Evolutionary conservation across 2,888 invertebrate species (phyloP).

Genomic region (Cabera pusaria): DNA sequence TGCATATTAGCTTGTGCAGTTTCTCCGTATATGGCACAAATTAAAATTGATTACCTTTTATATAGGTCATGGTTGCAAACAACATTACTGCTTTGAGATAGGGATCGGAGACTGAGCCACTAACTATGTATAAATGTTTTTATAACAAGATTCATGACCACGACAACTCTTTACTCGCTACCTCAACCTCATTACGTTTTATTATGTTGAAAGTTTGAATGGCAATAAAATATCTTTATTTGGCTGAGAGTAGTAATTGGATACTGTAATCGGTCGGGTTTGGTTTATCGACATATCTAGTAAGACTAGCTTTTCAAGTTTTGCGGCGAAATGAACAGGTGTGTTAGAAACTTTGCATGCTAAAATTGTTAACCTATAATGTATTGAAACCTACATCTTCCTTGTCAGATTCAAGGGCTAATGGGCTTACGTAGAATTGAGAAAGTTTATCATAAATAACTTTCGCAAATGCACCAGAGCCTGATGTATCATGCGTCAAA

Average conservation of each 20-base stretch:
- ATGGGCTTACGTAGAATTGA: too few species aligned
- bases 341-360: conserved; percentile 8
- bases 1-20: conserved; percentile 56
- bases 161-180: conserved; percentile 24
- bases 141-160: conserved; percentile 33
- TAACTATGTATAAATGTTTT: conserved; percentile 30
- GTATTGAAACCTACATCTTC: too few species aligned
- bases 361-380: too few species aligned
- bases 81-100: conserved; percentile 51
- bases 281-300: conserved; percentile 4
- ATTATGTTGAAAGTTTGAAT: conserved; percentile 16
- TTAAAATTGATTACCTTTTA: conserved; percentile 61
- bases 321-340: conserved; percentile 12
- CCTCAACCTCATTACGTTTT: conserved; percentile 27
- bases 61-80: conserved; percentile 61
- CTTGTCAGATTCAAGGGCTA: too few species aligned
- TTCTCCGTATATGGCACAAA: conserved; percentile 58
- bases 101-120: conserved; percentile 51
- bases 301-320: conserved; percentile 14
- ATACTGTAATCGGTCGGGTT: conserved; percentile 12
- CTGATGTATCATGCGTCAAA: conserved; percentile 38
- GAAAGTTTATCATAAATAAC: too few species aligned
- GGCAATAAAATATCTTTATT: conserved; percentile 12
- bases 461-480: too few species aligned
- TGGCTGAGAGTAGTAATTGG: conserved; percentile 5